Evolutionary conservation across 1,140 invertebrate genomes (phyloP).

Genomic region (Trichonephila inaurata): DNA sequence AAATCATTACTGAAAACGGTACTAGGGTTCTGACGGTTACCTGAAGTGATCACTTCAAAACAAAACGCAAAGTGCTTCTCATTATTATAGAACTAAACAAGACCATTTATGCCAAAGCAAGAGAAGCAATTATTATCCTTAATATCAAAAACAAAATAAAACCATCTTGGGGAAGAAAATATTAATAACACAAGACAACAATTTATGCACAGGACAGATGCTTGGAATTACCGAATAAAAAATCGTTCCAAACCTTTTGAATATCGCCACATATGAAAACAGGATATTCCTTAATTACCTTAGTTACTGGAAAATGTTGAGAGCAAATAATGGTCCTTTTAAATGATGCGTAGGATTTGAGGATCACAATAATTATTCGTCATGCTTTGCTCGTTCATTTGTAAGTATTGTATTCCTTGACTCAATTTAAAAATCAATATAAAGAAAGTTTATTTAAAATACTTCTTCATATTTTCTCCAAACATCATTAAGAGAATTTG

Average conservation of each 20-base stretch:
- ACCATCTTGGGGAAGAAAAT: neutral
- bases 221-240: neutral
- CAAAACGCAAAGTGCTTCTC: neutral
- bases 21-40: too few relatives aligned
- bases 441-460: neutral
- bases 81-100: neutral
- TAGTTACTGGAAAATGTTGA: constrained; percentile 44
- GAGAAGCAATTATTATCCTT: neutral
- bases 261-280: neutral
- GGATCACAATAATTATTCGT: constrained; percentile 36
- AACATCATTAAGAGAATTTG: neutral
- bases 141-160: neutral
- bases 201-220: neutral
- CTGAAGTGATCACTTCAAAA: neutral
- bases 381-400: constrained; percentile 31
- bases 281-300: constrained; percentile 54
- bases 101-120: neutral
- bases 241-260: neutral
- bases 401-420: constrained; percentile 10
- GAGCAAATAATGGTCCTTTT: constrained; percentile 46
- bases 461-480: constrained; percentile 3
- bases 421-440: constrained; percentile 23
- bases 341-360: constrained; percentile 36
- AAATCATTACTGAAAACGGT: too few relatives aligned
- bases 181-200: constrained; percentile 28